These are phyloP conservation scores for Gambelia wislizenii DNA, from an alignment of 2,797 vertebrate genomes.

Conservation along the genomic window DNA sequence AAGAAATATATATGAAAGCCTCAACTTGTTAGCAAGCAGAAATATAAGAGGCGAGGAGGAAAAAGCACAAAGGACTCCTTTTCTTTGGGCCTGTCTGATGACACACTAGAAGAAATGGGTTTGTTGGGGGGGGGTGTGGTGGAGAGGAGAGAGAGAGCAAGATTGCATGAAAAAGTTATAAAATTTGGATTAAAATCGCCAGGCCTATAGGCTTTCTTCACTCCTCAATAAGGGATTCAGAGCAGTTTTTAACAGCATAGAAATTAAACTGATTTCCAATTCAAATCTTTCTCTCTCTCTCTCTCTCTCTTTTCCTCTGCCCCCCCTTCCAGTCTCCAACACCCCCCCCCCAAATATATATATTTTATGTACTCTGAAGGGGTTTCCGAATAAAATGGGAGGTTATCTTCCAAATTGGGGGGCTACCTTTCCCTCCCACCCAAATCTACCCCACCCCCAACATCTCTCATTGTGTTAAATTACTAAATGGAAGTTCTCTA, in stretches of 20 bases:
- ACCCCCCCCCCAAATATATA: slow-evolving; percentile 39
- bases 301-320: slow-evolving; percentile 68
- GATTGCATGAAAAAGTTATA: slow-evolving; percentile 80
- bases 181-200: slow-evolving; percentile 85
- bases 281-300: slow-evolving; percentile 80
- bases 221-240: slow-evolving; percentile 83
- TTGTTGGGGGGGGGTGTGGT: background rate
- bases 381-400: slow-evolving; percentile 91
- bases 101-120: slow-evolving; percentile 53
- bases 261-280: slow-evolving; percentile 89
- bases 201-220: slow-evolving; percentile 81
- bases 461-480: slow-evolving; percentile 98
- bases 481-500: slow-evolving; percentile 99
- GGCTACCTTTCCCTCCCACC: no score
- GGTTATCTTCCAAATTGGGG: slow-evolving; percentile 89
- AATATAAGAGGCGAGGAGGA: slow-evolving; percentile 55
- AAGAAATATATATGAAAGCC: slow-evolving; percentile 19
- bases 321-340: slow-evolving; percentile 74
- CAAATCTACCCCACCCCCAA: no score
- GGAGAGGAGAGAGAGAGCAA: background rate
- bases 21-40: slow-evolving; percentile 45
- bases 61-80: slow-evolving; percentile 69
- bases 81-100: slow-evolving; percentile 70
- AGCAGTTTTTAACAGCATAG: slow-evolving; percentile 83
- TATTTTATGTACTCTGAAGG: slow-evolving; percentile 81